Evolutionary conservation across 2,113 vertebrate species (phyloP), one percentile per base, ranked within the genome.

Genomic region (Pachycephala philippinensis): DNA sequence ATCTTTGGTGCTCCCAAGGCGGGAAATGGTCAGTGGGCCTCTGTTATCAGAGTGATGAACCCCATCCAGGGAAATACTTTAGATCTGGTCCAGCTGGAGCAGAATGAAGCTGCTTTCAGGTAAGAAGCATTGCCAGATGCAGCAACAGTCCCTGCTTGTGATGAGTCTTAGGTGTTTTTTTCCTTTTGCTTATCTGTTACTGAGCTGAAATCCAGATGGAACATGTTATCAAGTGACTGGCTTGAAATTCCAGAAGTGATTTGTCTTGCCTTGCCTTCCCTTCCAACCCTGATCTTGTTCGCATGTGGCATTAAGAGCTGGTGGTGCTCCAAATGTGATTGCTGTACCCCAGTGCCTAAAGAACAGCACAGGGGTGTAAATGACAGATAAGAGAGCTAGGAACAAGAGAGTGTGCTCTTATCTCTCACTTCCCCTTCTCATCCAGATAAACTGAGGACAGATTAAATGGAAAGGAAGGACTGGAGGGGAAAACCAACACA

Each of bases 61-160:
- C 99, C 99, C 90, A 99, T 99, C 93, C 99, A 99, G 94, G 99
- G 99, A 35, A 98, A 98, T 37, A 99, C 99, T 0, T 95, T 99
- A 89, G 99, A 99, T 95, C 98, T 99, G 75, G 99, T 99, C 71
- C 99, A 99, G 93, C 97, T 99, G 74, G 99, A 99, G 78, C 99
- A 99, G 98, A 99, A 99, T 3, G 99, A 99, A 95, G 99, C 99
- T 20, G 99, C 99, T 9, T 99, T 99, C 97, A 99, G 99, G 99
- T 99, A 88, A 98, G 97, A 42, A 69, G 28, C 14, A 5, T 31
- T 47, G 45, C 27, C 57, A 70, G 16, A 9, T 59, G 9, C 33
- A 39, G 22, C 13, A 68, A 17, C 11, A 59, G 11, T 59, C 8
- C 14, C 42, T 53, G n/a, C 15, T 70, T 95, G 37, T 75, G 59